Evolutionary conservation across 2,888 invertebrate species (phyloP).

Genomic region (Troides aeacus): DNA sequence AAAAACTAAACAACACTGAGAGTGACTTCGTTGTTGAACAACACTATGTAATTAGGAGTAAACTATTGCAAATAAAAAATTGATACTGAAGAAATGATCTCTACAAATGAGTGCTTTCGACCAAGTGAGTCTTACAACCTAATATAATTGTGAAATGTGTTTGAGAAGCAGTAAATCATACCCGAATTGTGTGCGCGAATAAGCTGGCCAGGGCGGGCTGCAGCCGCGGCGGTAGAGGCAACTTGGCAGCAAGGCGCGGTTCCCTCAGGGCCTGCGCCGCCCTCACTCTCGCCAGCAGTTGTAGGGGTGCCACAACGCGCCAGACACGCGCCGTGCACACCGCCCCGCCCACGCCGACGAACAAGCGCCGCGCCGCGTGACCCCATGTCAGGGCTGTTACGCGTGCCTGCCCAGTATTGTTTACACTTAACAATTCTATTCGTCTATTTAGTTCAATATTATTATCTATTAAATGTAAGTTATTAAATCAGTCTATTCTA

Average conservation of each 20-base stretch:
- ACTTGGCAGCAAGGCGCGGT: conserved; percentile 86
- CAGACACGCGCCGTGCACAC: conserved; percentile 97
- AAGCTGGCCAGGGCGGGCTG: conserved; percentile 91
- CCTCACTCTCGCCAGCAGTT: conserved; percentile 91
- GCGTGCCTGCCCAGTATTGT: conserved; percentile 78
- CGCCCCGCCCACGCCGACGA: conserved; percentile 89
- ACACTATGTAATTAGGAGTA: too few species aligned
- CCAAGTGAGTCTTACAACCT: too few species aligned
- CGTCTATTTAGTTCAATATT: not conserved
- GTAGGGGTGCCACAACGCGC: conserved; percentile 92
- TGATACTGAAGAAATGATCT: too few species aligned
- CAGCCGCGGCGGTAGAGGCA: conserved; percentile 93
- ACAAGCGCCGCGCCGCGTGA: conserved; percentile 96
- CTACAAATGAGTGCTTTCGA: too few species aligned
- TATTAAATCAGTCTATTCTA: not conserved
- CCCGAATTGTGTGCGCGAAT: conserved; percentile 96
- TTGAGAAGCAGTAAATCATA: conserved; percentile 49
- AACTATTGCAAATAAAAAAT: too few species aligned
- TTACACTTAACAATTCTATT: not conserved
- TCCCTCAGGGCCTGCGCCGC: conserved; percentile 87
- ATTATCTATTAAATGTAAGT: not conserved
- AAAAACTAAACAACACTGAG: too few species aligned
- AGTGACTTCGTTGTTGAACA: too few species aligned
- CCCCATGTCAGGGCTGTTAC: conserved; percentile 99
- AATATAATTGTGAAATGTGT: not conserved